Base-by-base conservation (phyloP, 2,888 invertebrate species). In the Meliscaeva auricollis region DNA sequence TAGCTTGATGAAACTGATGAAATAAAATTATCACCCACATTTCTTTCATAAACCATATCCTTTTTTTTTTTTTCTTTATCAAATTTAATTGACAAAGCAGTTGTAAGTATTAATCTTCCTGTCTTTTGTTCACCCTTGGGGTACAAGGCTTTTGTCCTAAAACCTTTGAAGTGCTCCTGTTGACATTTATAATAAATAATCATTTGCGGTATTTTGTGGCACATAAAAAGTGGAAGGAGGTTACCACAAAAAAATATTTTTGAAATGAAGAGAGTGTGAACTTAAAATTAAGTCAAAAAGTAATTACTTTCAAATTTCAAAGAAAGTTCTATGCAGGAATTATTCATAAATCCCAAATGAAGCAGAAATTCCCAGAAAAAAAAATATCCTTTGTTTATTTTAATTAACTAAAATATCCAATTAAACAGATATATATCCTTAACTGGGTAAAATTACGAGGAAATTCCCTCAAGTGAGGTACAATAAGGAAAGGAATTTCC, bases 391-490 rank as follows among this genome's bases (percentile, higher is more conserved):
- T 26, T 3, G 26, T 2, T 26, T 26, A 44, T 69, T 62, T 54
- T 15, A 62, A 69, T 77, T 44, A 69, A 62, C 52, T n/a, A n/a
- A 7, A 52, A 52, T 7, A 52, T 9, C 3, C 20, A 30, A n/a
- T 1, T 30, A 52, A 11, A 35, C 1, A 44, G 44, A 44, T 7
- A 15, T 44, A 15, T 15, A 0, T 15, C 17, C 5, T 44, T 9
- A 5, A 15, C 17, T 30, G 52, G 35, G 20, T 2, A 30, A 1
- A 15, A 13, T 22, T 15, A 54, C 32, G 11, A 35, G 35, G 11
- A 1, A 79, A 68, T 68, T 58, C 35, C 74, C 44, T 17, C 3
- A 54, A 30, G 50, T 26, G 9, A 3, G 17, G 30, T 15, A 17
- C 6, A n/a, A 38, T 11, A 26, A 44, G 6, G n/a, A 9, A 13